Conservation (phyloP, 1,140 invertebrate species). For the Leucophenga varia region DNA sequence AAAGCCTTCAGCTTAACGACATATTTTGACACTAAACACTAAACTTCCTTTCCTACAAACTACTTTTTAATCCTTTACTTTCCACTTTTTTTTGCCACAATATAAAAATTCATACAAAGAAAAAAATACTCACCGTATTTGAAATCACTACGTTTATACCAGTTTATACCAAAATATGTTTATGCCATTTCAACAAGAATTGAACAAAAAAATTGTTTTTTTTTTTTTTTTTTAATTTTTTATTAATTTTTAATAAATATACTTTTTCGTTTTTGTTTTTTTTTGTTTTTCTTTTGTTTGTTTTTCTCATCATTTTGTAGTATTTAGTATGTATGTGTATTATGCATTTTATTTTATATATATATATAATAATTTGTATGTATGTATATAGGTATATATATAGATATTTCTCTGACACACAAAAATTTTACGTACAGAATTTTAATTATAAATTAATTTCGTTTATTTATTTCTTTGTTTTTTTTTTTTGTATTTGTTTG, state of each 20-base stretch:
- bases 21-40: too few relatives aligned
- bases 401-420: constrained; percentile 28
- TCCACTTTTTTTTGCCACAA: too few relatives aligned
- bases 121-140: too few relatives aligned
- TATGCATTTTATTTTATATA: constrained; percentile 17
- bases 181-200: too few relatives aligned
- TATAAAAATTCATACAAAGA: too few relatives aligned
- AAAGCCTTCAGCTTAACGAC: too few relatives aligned
- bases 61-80: too few relatives aligned
- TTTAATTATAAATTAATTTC: constrained; percentile 48
- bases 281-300: not conserved
- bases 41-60: too few relatives aligned
- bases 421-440: constrained; percentile 40
- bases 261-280: constrained; percentile 13
- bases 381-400: constrained; percentile 30
- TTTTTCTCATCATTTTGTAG: constrained; percentile 18
- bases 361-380: not conserved
- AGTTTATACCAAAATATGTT: too few relatives aligned
- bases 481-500: not conserved
- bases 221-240: constrained; percentile 2
- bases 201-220: too few relatives aligned
- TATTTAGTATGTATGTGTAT: too few relatives aligned
- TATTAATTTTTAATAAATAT: constrained; percentile 11
- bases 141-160: too few relatives aligned
- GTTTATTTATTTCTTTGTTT: constrained; percentile 45